Evolutionary conservation across 2,888 invertebrate genomes (phyloP).

Genomic region (Malthinus flaveolus): DNA sequence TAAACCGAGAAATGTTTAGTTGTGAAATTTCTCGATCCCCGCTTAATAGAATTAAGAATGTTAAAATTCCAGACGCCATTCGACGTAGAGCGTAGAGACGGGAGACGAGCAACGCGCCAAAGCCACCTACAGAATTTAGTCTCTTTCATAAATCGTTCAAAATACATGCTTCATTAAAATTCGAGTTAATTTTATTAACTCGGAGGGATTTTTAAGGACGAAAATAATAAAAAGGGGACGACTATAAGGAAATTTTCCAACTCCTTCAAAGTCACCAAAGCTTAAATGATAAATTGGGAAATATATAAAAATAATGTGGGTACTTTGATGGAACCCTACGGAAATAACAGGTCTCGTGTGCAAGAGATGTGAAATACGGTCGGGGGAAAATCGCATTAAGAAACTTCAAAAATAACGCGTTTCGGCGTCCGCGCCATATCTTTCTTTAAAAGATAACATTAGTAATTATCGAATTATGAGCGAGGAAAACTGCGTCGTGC

Average conservation of each 20-base stretch:
- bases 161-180: constrained; percentile 33
- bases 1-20: constrained; percentile 36
- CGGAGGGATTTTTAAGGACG: neutral
- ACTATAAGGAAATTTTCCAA: neutral
- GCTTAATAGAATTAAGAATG: constrained; percentile 42
- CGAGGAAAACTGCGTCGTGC: neutral
- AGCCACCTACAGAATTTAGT: neutral
- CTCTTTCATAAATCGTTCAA: constrained; percentile 27
- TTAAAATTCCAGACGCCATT: constrained; percentile 41
- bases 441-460: no score
- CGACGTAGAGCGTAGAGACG: constrained; percentile 34
- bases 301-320: constrained; percentile 38
- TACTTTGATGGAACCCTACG: constrained; percentile 19
- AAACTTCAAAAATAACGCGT: no score
- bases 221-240: no score
- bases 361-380: constrained; percentile 16
- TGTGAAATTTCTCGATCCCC: constrained; percentile 32
- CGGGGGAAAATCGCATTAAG: neutral
- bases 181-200: constrained; percentile 32
- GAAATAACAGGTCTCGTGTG: constrained; percentile 22
- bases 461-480: no score
- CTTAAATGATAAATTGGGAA: constrained; percentile 39
- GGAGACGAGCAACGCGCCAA: constrained; percentile 3
- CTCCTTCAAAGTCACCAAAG: constrained; percentile 23
- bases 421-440: no score